These are phyloP conservation scores for Nyctibius bracteatus DNA, from an alignment of 2,113 vertebrate species.

Conservation along the genomic window DNA sequence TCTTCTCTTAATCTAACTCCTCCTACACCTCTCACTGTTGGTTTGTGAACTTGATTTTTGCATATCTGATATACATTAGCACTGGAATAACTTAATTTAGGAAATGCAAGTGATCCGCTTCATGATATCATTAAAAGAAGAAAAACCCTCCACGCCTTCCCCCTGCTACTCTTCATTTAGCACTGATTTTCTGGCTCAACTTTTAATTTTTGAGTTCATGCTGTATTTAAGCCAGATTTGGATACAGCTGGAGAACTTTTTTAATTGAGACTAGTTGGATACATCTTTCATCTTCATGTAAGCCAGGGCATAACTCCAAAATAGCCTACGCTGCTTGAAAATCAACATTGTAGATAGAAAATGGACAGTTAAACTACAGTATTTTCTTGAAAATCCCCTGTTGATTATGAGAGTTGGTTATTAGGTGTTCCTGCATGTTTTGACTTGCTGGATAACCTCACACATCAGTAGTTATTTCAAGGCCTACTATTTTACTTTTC, in stretches of 20 bases:
- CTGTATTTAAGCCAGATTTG: constrained; percentile 1
- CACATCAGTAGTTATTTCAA: background rate
- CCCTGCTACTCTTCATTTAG: background rate
- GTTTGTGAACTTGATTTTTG: background rate
- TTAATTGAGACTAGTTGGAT: background rate
- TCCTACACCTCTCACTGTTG: background rate
- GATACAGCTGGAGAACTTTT: background rate
- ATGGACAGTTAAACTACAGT: background rate
- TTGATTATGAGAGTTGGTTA: background rate
- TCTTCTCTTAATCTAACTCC: background rate
- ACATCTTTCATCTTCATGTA: background rate
- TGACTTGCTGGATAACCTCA: background rate
- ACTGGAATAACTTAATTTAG: background rate
- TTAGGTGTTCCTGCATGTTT: constrained; percentile 17
- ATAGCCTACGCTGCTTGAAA: background rate
- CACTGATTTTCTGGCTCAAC: background rate
- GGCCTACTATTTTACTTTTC: background rate
- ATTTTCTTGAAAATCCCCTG: background rate
- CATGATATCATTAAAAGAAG: background rate
- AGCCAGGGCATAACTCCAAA: background rate
- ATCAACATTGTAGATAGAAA: background rate
- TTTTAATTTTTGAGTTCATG: background rate
- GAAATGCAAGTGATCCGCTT: background rate
- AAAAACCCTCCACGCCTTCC: background rate
- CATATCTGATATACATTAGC: background rate